Base-by-base conservation (phyloP, 2,113 vertebrate genomes). In the Calyptomena viridis region DNA sequence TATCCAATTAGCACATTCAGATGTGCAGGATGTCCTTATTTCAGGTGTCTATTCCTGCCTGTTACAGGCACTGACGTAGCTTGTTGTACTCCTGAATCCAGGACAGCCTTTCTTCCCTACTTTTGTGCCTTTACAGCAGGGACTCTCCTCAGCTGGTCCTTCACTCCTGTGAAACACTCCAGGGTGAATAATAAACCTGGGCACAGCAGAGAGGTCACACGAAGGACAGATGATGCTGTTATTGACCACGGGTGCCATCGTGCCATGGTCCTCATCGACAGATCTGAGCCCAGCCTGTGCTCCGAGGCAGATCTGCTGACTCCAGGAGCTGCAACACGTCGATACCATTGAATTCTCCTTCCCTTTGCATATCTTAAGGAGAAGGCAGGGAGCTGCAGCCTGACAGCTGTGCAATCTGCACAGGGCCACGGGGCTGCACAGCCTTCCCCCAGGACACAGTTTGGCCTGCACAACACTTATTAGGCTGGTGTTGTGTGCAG, bases 261-360 rank as follows among this genome's bases (percentile, higher is more conserved):
- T 60, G 72, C 87, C 78, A 8, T 18, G 72, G 59, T 47, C 55
- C 89, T 63, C 46, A 93, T 94, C 3, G 50, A 93, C 94, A 93
- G 63, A 33, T 86, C 79, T 71, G 63, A 93, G 94, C 90, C 92
- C 71, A 12, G 2, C 1, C 53, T 85, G 91, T 79, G 71, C 92
- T 94, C 30, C 22, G 53, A 85, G 87, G 55, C 87, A 64, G 35
- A 86, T 63, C 75, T 56, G 94, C 94, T 96, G 96, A 92, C 93
- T 95, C 21, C 44, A 60, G 88, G 42, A 72, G 83, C 94, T 94
- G 35, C 19, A 56, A 56, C 35, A 49, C 52, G 63, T 96, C 92
- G 2, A 92, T 96, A 87, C 40, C 68, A 90, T 95, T 64, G 94
- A 94, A 93, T 94, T 97, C 75, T 85, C 55, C 90, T 86, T 50